Base-by-base conservation (phyloP, 2,113 vertebrate species). In the Eclectus roratus region DNA sequence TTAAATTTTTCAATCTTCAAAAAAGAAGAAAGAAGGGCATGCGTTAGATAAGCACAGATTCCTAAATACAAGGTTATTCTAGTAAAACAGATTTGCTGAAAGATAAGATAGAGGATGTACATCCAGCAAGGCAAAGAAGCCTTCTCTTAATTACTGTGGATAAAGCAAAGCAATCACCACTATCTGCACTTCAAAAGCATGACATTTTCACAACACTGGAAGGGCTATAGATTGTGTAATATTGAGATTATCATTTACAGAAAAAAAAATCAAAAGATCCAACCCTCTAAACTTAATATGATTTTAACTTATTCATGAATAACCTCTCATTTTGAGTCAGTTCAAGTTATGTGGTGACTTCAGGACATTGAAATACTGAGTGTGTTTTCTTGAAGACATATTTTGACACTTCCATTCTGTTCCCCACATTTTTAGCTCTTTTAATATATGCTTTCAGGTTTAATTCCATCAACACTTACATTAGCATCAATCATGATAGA, bases 121-220 rank as follows among this genome's bases (percentile, higher is more conserved):
- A 44, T 61, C 61, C 11, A 89, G 41, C 31, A 92, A 78, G 78
- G 90, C 39, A 95, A 91, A 95, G 56, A 46, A 94, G 8, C 13
- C 25, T 23, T 76, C 53, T 90, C 91, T 91, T 95, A 96, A 97
- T 96, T 94, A 95, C 71, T 92, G 46, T 73, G 80, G 65, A 81
- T 87, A 91, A 94, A 96, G 94, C 63, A 89, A 91, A 95, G 88
- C 63, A 86, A 89, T 91, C 88, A 80, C 78, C 50, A n/a, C 43
- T 70, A 93, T 95, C 94, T 96, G 86, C 90, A 97, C 85, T 92
- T 96, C 91, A 94, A 96, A 97, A 95, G 61, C 55, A 74, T 80
- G 91, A 85, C 24, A 77, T 91, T 93, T 95, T 58, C 86, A 92
- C 31, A 90, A 74, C 95, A 93, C 71, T 80, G 66, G 53, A 88